Evolutionary conservation across 64 coral and sea anemone genomes (phyloP).

Genomic region (Platygyra sinensis): DNA sequence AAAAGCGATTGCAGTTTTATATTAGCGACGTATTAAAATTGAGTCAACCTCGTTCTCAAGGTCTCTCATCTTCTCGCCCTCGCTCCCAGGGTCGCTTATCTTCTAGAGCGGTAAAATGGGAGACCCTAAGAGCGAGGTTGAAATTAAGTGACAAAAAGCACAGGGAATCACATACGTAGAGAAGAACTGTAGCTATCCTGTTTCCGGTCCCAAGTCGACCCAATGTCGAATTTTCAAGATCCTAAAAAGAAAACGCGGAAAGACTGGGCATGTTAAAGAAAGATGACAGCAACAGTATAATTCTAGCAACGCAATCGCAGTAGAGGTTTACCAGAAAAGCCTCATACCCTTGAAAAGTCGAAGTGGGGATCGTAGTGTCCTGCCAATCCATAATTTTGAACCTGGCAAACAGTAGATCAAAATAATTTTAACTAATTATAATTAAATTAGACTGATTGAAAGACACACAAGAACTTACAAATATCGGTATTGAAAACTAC

Average conservation of each 20-base stretch:
- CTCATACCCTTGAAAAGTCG: slow-evolving; percentile 84
- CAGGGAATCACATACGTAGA: slow-evolving; percentile 75
- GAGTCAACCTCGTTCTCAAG: too few species aligned
- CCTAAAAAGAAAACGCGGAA: slow-evolving; percentile 17
- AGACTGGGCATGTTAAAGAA: background rate
- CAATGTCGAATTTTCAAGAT: slow-evolving; percentile 65
- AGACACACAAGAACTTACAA: too few species aligned
- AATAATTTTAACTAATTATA: background rate
- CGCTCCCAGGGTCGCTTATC: too few species aligned
- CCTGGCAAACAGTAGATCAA: slow-evolving; percentile 34
- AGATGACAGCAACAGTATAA: background rate
- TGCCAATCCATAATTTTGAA: slow-evolving; percentile 89
- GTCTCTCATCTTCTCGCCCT: too few species aligned
- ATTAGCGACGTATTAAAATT: too few species aligned
- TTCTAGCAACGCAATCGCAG: background rate
- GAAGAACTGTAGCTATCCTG: slow-evolving; percentile 87
- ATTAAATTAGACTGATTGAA: too few species aligned
- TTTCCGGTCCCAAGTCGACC: slow-evolving; percentile 79
- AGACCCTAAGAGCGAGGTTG: too few species aligned
- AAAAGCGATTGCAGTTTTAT: too few species aligned
- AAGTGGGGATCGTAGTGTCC: slow-evolving; percentile 92
- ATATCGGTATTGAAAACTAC: too few species aligned
- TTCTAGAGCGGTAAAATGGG: too few species aligned
- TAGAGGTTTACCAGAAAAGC: too few species aligned
- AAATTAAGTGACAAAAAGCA: background rate